phyloP scores from a whole-genome alignment of 2,113 vertebrate genomes.

The Albula goreensis region DNA sequence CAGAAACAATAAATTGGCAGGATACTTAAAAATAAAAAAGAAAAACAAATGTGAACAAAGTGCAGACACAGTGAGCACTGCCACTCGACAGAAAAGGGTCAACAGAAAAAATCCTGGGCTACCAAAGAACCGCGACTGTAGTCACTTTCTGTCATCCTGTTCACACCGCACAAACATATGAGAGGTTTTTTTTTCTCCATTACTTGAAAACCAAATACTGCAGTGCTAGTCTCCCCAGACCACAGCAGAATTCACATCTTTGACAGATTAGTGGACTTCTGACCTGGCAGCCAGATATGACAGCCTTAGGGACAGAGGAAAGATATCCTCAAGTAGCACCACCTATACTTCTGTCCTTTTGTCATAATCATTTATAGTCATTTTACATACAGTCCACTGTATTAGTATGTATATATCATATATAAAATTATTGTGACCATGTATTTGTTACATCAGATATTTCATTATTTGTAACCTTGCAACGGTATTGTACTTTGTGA shows the following conservation, averaged over 20 bases:
- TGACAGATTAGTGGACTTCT: no score
- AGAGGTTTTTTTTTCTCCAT: background rate
- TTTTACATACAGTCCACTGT: background rate
- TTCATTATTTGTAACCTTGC: background rate
- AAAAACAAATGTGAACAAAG: background rate
- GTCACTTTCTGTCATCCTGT: background rate
- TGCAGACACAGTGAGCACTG: background rate
- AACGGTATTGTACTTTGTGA: background rate
- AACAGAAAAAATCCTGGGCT: background rate
- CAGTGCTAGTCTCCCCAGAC: background rate
- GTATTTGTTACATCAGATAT: background rate
- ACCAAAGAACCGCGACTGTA: background rate
- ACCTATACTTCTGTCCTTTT: background rate
- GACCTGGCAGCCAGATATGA: background rate
- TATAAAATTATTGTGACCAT: background rate
- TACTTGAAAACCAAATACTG: background rate
- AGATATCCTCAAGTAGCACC: background rate
- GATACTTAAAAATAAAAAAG: background rate
- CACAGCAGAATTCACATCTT: background rate
- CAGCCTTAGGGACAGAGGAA: background rate
- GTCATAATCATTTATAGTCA: background rate
- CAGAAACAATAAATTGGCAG: constrained; percentile 1
- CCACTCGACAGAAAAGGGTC: background rate
- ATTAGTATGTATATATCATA: background rate
- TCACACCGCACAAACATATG: background rate